These are phyloP conservation scores for Pitta sordida DNA, from an alignment of 2,113 vertebrate species.

Conservation along the genomic window DNA sequence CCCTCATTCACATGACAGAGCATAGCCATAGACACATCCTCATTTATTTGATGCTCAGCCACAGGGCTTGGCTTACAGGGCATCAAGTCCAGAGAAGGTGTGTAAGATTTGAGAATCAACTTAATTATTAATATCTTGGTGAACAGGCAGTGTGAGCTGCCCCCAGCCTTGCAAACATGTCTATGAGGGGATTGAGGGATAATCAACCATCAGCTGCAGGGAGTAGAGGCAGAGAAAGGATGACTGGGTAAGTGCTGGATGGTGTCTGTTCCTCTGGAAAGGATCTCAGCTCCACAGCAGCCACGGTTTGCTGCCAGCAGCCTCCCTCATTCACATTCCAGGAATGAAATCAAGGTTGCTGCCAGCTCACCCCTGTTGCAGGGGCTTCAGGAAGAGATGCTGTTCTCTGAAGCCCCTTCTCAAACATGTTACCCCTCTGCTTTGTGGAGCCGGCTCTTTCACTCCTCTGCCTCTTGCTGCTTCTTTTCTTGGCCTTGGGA, in stretches of 20 bases:
- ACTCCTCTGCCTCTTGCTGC: not conserved
- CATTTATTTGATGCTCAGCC: not conserved
- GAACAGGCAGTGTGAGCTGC: not conserved
- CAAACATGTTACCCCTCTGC: not conserved
- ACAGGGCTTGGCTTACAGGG: fast-evolving
- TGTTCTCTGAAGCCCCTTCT: not conserved
- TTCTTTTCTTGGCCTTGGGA: conserved; percentile 23
- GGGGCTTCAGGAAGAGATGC: not conserved
- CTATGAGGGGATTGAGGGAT: not conserved
- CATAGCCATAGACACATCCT: not conserved
- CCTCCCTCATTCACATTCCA: conserved; percentile 17
- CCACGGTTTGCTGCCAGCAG: not conserved
- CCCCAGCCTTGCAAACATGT: fast-evolving
- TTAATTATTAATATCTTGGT: fast-evolving
- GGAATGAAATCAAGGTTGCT: not conserved
- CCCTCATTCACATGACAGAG: not conserved
- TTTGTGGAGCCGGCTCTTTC: not conserved
- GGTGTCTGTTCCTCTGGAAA: not conserved
- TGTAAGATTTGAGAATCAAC: not conserved
- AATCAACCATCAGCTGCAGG: not conserved
- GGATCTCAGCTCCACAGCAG: not conserved
- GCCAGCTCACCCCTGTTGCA: not conserved
- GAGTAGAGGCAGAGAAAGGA: not conserved
- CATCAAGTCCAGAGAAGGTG: not conserved
- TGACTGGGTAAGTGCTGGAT: fast-evolving